phyloP scores from a whole-genome alignment of 2,888 invertebrate species.

The Pollenia angustigena region DNA sequence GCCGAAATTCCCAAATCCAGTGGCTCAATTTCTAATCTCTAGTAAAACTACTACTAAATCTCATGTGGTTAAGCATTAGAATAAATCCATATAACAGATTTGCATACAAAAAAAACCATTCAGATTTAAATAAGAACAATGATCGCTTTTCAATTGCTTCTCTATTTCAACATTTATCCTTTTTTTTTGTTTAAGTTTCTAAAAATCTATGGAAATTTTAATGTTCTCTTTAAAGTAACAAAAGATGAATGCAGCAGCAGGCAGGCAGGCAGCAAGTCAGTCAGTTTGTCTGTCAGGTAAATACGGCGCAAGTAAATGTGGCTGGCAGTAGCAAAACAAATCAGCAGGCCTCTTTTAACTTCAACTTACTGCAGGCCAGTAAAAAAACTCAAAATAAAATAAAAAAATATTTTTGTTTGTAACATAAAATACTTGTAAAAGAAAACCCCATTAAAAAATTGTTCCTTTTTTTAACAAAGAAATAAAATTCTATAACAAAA shows the following conservation, averaged over 20 bases:
- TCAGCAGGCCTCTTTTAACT: conserved; percentile 45
- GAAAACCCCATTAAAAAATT: conserved; percentile 32
- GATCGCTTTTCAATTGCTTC: conserved; percentile 37
- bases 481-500: conserved; percentile 5
- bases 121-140: conserved; percentile 57
- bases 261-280: neutral
- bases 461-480: conserved; percentile 21
- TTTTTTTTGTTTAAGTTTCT: neutral
- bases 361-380: conserved; percentile 12
- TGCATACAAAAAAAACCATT: conserved; percentile 2
- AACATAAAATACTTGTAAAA: neutral
- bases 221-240: neutral
- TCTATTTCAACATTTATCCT: neutral
- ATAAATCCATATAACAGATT: conserved; percentile 29
- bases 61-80: conserved; percentile 18
- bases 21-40: conserved; percentile 47
- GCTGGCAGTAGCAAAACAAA: conserved; percentile 27
- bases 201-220: conserved; percentile 17
- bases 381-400: neutral
- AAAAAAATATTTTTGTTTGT: neutral
- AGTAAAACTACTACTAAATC: conserved; percentile 22
- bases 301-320: neutral
- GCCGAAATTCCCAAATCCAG: neutral
- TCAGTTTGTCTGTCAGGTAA: conserved; percentile 1
- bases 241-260: conserved; percentile 26